Conservation (phyloP, 2,888 invertebrate species). For the Mythimna pallens region DNA sequence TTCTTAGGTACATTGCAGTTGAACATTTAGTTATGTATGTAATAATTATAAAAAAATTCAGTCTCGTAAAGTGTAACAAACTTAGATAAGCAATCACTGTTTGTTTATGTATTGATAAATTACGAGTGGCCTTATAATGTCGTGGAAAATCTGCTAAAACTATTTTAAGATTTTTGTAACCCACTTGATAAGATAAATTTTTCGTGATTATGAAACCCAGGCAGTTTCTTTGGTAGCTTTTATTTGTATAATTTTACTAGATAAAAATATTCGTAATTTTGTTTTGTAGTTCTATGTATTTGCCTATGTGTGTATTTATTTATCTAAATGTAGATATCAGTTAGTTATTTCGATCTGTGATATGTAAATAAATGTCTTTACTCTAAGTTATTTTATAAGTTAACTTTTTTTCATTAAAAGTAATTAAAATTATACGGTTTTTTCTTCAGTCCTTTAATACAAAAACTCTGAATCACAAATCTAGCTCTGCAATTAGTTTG, state of each 20-base stretch:
- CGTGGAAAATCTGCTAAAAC: slow-evolving; percentile 14
- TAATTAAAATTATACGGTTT: slow-evolving; percentile 19
- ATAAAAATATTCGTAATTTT: slow-evolving; percentile 14
- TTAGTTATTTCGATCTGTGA: slow-evolving; percentile 65
- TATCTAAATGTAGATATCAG: slow-evolving; percentile 25
- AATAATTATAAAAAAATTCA: slow-evolving; percentile 22
- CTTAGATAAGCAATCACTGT: slow-evolving; percentile 14
- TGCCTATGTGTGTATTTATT: slow-evolving; percentile 43
- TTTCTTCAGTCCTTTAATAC: background rate
- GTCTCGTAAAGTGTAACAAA: slow-evolving; percentile 5
- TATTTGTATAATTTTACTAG: background rate
- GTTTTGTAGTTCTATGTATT: slow-evolving; percentile 29
- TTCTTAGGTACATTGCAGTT: background rate
- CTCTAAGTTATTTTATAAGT: slow-evolving; percentile 49
- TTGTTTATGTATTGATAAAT: slow-evolving; percentile 26
- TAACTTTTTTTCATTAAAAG: slow-evolving; percentile 54
- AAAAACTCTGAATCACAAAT: background rate
- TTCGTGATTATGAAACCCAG: background rate
- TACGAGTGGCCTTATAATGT: slow-evolving; percentile 17
- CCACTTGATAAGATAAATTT: slow-evolving; percentile 1
- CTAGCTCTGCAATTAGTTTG: background rate
- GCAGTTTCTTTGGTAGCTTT: slow-evolving; percentile 6
- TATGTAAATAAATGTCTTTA: slow-evolving; percentile 57
- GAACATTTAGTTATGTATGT: background rate
- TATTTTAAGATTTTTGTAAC: slow-evolving; percentile 21